Evolutionary conservation across 2,888 invertebrate genomes (phyloP).

Genomic region (Cosmopolites sordidus): DNA sequence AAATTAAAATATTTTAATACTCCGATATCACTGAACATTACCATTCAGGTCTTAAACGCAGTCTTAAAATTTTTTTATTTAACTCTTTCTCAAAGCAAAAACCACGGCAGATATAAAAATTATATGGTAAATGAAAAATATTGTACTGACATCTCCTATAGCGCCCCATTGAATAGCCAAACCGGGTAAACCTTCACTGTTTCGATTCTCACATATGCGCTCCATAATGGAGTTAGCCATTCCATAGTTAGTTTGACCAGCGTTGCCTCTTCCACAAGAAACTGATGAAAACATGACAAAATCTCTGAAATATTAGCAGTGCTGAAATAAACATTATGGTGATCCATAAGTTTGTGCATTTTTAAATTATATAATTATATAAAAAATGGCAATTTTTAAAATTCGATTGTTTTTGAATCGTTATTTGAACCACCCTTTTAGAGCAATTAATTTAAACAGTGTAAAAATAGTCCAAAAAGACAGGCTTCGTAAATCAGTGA

Average conservation of each 20-base stretch:
- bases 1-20: constrained; percentile 41
- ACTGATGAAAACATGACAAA: constrained; percentile 92
- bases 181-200: constrained; percentile 66
- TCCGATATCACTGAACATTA: neutral
- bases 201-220: constrained; percentile 73
- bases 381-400: neutral
- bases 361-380: neutral
- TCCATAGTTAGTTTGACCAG: constrained; percentile 88
- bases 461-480: no score
- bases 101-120: no score
- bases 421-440: no score
- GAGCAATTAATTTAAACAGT: no score
- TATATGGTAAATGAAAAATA: no score
- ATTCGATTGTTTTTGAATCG: neutral
- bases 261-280: constrained; percentile 88
- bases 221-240: constrained; percentile 90
- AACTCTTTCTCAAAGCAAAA: no score
- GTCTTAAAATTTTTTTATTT: no score
- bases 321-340: no score
- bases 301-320: constrained; percentile 48
- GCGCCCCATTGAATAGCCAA: constrained; percentile 92
- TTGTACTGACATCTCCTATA: constrained; percentile 73
- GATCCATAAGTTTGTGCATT: no score
- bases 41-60: no score
- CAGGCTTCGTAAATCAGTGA: no score